Conservation (phyloP, 2,113 vertebrate genomes). For the Eurypyga helias region DNA sequence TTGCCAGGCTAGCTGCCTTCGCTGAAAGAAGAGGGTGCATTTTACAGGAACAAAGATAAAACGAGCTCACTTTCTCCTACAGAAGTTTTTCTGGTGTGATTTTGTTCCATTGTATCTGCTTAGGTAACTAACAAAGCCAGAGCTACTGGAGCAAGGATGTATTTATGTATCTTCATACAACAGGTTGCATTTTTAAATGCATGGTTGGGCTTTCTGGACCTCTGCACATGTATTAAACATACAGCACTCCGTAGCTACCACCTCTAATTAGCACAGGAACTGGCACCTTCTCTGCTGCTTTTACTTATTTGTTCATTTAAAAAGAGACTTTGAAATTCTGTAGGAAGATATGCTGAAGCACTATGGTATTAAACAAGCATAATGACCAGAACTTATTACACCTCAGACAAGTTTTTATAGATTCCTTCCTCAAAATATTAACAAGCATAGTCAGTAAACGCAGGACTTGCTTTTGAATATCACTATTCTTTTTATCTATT, state of each 20-base stretch:
- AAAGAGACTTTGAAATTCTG: background rate
- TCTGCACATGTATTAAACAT: background rate
- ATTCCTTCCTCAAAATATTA: background rate
- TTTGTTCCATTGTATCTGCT: background rate
- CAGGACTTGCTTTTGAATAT: background rate
- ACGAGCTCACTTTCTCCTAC: background rate
- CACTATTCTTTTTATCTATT: background rate
- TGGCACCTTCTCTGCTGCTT: background rate
- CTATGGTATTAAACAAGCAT: background rate
- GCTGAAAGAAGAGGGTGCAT: background rate
- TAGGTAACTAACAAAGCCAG: background rate
- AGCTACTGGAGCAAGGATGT: background rate
- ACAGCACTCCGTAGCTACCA: background rate
- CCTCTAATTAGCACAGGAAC: background rate
- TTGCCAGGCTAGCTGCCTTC: background rate
- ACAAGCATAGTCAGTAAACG: background rate
- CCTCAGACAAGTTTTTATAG: background rate
- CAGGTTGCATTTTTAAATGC: background rate
- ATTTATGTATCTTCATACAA: background rate
- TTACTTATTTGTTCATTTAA: background rate
- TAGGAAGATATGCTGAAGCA: background rate
- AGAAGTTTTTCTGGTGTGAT: background rate
- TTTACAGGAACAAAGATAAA: slow-evolving; percentile 7
- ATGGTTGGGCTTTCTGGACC: background rate
- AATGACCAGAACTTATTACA: background rate